Conservation (phyloP, 53 echinoderm and acorn worm genomes). For the Luidia sarsii region DNA sequence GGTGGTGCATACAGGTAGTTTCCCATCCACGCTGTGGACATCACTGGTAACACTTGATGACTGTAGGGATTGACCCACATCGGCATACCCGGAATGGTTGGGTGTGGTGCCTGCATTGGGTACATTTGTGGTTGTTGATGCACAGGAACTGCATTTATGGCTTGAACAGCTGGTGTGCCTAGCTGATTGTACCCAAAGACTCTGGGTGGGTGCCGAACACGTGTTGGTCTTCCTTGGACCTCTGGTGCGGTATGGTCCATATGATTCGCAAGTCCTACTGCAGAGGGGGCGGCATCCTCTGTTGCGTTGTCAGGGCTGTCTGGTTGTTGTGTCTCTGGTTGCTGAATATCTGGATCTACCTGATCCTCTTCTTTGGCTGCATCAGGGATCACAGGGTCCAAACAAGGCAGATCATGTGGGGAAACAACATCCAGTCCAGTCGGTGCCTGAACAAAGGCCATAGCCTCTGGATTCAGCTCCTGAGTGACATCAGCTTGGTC, state of each 20-base stretch:
- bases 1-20: background rate
- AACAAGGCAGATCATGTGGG: background rate
- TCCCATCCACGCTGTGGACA: background rate
- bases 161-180: background rate
- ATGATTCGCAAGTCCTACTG: background rate
- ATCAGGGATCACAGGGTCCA: background rate
- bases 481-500: background rate
- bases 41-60: background rate
- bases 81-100: background rate
- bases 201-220: constrained; percentile 9
- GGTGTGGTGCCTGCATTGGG: constrained; percentile 19
- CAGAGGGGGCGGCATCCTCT: background rate
- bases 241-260: background rate
- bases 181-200: background rate
- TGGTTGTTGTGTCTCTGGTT: background rate
- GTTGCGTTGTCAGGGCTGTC: background rate
- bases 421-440: background rate
- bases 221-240: background rate
- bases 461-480: constrained; percentile 6
- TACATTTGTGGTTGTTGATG: no score
- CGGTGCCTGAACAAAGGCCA: constrained; percentile 5
- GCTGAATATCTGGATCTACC: no score
- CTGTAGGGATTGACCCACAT: constrained; percentile 11
- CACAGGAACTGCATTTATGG: background rate
- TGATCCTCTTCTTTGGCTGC: background rate